Percentiles rank a stretch among this genome's conserved stretches.
Evolutionary conservation across 2,797 vertebrate genomes (phyloP).

Genomic region (Melanotaenia parkinsoni): DNA sequence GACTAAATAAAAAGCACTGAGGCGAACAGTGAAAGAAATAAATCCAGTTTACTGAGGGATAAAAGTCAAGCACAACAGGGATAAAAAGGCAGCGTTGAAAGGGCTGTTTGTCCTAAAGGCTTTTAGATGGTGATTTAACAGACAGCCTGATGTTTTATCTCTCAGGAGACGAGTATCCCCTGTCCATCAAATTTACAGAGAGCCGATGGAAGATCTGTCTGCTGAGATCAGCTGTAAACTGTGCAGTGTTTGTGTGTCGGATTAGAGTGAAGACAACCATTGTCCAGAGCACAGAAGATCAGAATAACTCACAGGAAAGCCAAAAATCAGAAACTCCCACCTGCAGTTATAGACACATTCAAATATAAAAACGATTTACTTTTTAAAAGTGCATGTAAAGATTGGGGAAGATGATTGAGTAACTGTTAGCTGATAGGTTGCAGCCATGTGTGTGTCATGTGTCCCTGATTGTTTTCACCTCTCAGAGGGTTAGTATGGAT

Average conservation of each 20-base stretch:
- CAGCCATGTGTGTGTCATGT: no score
- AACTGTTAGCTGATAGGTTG: no score
- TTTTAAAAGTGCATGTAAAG: no score
- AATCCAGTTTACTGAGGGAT: slow-evolving; percentile 56
- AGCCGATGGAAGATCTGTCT: neutral
- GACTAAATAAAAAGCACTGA: slow-evolving; percentile 40
- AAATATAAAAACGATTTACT: no score
- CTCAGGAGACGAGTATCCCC: slow-evolving; percentile 29
- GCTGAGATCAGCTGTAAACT: slow-evolving; percentile 36
- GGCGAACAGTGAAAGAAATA: slow-evolving; percentile 24
- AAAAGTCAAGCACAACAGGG: slow-evolving; percentile 55
- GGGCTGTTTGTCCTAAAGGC: slow-evolving; percentile 35
- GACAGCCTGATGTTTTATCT: slow-evolving; percentile 40
- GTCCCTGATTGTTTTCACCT: no score
- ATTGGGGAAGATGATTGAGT: no score
- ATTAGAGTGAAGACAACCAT: neutral
- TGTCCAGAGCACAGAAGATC: neutral
- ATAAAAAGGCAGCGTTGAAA: slow-evolving; percentile 23
- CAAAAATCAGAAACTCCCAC: no score
- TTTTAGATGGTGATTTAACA: slow-evolving; percentile 41
- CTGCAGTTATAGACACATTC: no score
- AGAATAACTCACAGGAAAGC: neutral
- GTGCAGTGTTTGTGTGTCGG: neutral
- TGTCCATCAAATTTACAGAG: slow-evolving; percentile 39
- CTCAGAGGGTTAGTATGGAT: no score